Evolutionary conservation across 2,797 vertebrate genomes (phyloP), one percentile per base, ranked within the genome.

Genomic region (Cyprinodon diabolis): DNA sequence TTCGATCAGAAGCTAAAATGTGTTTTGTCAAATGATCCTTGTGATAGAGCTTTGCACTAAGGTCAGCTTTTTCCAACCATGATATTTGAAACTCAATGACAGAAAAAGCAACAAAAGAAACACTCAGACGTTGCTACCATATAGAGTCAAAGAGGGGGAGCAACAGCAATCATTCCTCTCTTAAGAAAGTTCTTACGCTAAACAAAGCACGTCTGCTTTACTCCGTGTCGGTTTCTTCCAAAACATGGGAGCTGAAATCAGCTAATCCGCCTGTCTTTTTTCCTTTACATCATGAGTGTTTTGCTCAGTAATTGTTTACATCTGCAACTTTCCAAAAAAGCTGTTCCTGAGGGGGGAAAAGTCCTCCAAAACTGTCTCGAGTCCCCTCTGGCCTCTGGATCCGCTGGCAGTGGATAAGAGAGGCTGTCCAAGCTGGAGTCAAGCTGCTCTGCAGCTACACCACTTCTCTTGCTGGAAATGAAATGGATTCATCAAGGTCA

Each of bases 271-370:
- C 80, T 19, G 70, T 71, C 49, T 80, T 79, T 86, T 71, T 92
- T 89, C 80, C 82, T 76, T 82, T 70, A 80, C 79, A 78, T 92
- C 89, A 87, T 82, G 85, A 90, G 81, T 66, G 12, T 92, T 94
- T 91, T 88, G 84, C 90, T 86, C 81, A 72, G 82, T 94, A 92
- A 94, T 92, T 92, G 92, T 94, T 94, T 91, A 90, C 93, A 94
- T 93, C 82, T 93, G 92, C 66, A 17, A 81, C 73, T 51, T 84
- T 92, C 86, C 84, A 86, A 90, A 89, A 90, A 89, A 81, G 78
- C 79, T 85, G 83, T 76, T 88, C 84, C 74, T 71, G 47, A 71
- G 45, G 10, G 40, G 11, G 48, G 51, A 67, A 77, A 65, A 57
- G 12, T 55, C 52, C 48, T 80, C 80, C 76, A 74, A 90, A 91